A percentile compares a stretch with the other conserved stretches of the same genome.
These are phyloP conservation scores for Melanotaenia pygmaea DNA, from an alignment of 2,797 vertebrate genomes.

Conservation along the genomic window DNA sequence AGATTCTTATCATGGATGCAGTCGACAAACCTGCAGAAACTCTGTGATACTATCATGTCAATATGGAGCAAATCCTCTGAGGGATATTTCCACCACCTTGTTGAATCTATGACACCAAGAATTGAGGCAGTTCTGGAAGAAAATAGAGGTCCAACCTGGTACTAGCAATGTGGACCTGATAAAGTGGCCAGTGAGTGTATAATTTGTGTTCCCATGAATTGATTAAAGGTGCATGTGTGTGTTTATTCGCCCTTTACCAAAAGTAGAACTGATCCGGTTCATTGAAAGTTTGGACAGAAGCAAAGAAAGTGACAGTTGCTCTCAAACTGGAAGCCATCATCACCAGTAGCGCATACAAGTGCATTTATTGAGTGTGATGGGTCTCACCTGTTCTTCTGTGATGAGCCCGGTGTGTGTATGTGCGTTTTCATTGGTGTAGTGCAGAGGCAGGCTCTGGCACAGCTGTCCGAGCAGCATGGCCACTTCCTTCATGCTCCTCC, in stretches of 20 bases:
- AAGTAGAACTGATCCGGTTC: background rate
- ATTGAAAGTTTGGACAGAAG: background rate
- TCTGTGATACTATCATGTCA: no score
- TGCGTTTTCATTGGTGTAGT: constrained; percentile 38
- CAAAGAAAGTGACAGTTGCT: background rate
- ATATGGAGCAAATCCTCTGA: no score
- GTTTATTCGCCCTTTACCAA: background rate
- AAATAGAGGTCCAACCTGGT: no score
- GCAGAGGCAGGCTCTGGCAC: constrained; percentile 89
- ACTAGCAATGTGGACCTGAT: no score
- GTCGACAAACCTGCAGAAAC: no score
- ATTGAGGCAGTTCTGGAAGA: no score
- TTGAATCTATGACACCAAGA: no score
- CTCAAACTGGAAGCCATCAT: background rate
- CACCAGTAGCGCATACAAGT: background rate
- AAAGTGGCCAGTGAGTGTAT: no score
- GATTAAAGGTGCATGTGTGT: no score
- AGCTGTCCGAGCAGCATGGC: constrained; percentile 91
- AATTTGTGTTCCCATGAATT: no score
- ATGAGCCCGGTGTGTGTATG: constrained; percentile 78
- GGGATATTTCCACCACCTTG: no score
- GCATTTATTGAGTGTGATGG: background rate
- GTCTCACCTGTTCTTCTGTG: constrained; percentile 89
- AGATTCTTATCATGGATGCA: no score
- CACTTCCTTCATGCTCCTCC: constrained; percentile 98